Base-by-base conservation (phyloP, 1,140 invertebrate genomes). In the Gryllus bimaculatus region DNA sequence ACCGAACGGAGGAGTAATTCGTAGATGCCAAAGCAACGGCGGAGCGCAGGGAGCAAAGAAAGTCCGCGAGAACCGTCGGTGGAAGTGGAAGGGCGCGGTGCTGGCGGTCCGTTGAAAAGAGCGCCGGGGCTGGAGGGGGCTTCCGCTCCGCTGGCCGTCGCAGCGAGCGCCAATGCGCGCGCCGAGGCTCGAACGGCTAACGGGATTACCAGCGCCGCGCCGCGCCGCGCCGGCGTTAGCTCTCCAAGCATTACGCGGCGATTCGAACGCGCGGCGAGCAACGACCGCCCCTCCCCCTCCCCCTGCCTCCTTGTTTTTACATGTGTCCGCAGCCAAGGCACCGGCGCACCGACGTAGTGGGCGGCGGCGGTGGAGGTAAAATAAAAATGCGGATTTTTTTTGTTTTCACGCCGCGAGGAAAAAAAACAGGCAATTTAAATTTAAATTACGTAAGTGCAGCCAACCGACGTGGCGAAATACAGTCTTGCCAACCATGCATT, bases 371-470 rank as follows among this genome's bases (percentile, higher is more conserved):
- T 7, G 54, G 18, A 66, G 10, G 54, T 66, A 66, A 66, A 66
- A 66, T 39, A 66, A 66, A 66, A 10, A 66, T 66, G 54, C 2
- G 18, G 18, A 66, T 18, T 66, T 66, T 66, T 66, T 66, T 66
- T 66, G 54, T 66, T 66, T 66, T 66, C 54, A 13, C 54, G 54
- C 54, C 54, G 18, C 54, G 54, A 18, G 54, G 54, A 66, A 66
- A 66, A 39, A 66, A 66, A 66, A 66, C 18, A 66, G 54, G 54
- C 54, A 66, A 66, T 66, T 66, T 66, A 66, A 66, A 66, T 66
- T 66, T 66, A 66, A 66, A 66, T 66, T 66, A 66, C 54, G 54
- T 66, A 66, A 66, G 54, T 66, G 54, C 54, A 66, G 54, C 54
- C 54, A 66, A 66, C 10, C 18, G 54, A 66, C 54, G 54, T 66